Evolutionary conservation across 2,113 vertebrate species (phyloP), one percentile per base, ranked within the genome.

Genomic region (Ardeotis arabs): DNA sequence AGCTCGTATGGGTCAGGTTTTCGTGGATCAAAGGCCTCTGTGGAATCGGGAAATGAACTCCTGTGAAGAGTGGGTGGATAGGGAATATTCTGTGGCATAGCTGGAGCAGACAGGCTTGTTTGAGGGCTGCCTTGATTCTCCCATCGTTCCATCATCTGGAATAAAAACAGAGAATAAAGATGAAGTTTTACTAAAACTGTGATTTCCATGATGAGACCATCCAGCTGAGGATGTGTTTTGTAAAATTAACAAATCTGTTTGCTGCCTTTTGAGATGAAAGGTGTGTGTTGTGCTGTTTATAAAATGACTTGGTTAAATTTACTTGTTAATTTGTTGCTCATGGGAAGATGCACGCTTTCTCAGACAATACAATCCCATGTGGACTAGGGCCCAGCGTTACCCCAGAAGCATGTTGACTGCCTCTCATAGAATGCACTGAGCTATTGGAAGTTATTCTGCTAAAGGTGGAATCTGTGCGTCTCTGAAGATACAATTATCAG

Each of bases 1-100:
- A 99, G 99, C 98, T 99, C 99, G 86, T 98, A 99, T 20, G 99
- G 99, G 96, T 99, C 99, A 76, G 99, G 99, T 98, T 99, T 99
- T 96, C 99, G 98, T 49, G 99, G 99, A 97, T 99, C 99, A 98
- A 99, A 98, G 98, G 98, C 99, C 98, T 99, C 99, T 97, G 99
- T 97, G 95, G 99, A 99, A 96, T 99, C 99, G 69, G 99, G 99
- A 96, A 98, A 99, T 37, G 99, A 99, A 96, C 99, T 98, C 98
- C 99, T 98, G 98, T 99, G 99, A 98, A 99, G 96, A 95, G 98
- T 91, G 49, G 99, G 98, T 47, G 99, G 98, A 91, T 99, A 99
- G 96, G 99, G 99, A 97, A 99, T 97, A 97, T 97, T 99, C 98
- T 99, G 99, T 67, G 99, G 98, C 84, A 98, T 95, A 90, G 98